These are phyloP conservation scores for Kryptolebias marmoratus DNA, from an alignment of 2,113 vertebrate genomes.

Conservation along the genomic window DNA sequence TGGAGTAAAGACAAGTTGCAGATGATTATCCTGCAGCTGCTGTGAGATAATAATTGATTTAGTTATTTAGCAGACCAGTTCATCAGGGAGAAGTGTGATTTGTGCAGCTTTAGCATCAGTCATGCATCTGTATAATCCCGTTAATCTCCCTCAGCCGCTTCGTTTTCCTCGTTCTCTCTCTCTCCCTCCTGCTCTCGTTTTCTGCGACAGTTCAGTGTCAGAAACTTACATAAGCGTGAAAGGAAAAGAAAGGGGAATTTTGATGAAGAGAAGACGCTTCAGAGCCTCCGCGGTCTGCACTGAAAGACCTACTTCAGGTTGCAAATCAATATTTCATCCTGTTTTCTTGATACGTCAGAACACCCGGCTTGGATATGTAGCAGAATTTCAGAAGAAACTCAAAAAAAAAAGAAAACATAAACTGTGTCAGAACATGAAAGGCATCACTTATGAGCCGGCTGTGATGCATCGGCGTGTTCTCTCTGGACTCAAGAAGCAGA, in stretches of 20 bases:
- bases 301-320: slow-evolving; percentile 29
- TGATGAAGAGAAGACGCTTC: slow-evolving; percentile 29
- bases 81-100: slow-evolving; percentile 20
- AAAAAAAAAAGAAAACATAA: background rate
- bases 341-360: background rate
- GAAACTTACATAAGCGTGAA: slow-evolving; percentile 43
- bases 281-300: slow-evolving; percentile 6
- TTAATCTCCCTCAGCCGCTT: slow-evolving; percentile 31
- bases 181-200: background rate
- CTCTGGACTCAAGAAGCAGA: background rate
- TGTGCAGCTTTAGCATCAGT: slow-evolving; percentile 18
- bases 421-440: slow-evolving; percentile 13
- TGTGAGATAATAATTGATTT: slow-evolving; percentile 30
- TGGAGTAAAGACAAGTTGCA: background rate
- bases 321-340: slow-evolving; percentile 36
- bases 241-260: slow-evolving; percentile 23
- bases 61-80: slow-evolving; percentile 12
- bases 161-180: slow-evolving; percentile 5
- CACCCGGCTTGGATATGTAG: background rate
- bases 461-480: slow-evolving; percentile 3
- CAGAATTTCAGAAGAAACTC: background rate
- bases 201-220: slow-evolving; percentile 25
- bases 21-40: slow-evolving; percentile 6
- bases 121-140: slow-evolving; percentile 49
- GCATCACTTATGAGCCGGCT: background rate